These are phyloP conservation scores for Sebastes cheni DNA, from an alignment of 2,797 vertebrate genomes.

Conservation along the genomic window DNA sequence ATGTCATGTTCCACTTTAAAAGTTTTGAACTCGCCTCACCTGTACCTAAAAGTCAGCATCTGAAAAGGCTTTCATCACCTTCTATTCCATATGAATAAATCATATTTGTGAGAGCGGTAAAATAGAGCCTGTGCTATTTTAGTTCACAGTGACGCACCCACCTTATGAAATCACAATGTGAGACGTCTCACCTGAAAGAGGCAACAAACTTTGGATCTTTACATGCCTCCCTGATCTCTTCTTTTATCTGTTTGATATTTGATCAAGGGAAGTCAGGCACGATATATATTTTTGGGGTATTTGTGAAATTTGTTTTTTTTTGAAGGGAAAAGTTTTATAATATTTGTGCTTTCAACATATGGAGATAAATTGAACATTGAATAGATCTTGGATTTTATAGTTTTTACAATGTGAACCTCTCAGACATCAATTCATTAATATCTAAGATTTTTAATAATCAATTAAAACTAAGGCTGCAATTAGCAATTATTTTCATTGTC, in stretches of 20 bases:
- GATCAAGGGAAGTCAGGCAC: not conserved
- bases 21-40: constrained; percentile 18
- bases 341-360: not conserved
- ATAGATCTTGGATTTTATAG: constrained; percentile 7
- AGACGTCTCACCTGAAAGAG: constrained; percentile 43
- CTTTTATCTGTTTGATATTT: constrained; percentile 7
- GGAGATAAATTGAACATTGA: not conserved
- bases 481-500: not conserved
- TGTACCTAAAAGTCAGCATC: constrained; percentile 30
- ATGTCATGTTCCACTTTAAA: constrained; percentile 23
- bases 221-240: constrained; percentile 12
- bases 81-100: constrained; percentile 73
- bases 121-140: constrained; percentile 66
- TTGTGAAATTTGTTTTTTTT: not conserved
- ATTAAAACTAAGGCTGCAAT: not conserved
- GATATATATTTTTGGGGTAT: not conserved
- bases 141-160: constrained; percentile 37
- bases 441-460: not conserved
- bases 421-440: not conserved
- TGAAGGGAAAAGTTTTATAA: not conserved
- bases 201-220: constrained; percentile 9
- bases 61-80: constrained; percentile 67
- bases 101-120: constrained; percentile 55
- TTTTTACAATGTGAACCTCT: not conserved
- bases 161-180: constrained; percentile 73